phyloP scores from a whole-genome alignment of 2,113 vertebrate genomes.

The Paramormyrops kingsleyae region DNA sequence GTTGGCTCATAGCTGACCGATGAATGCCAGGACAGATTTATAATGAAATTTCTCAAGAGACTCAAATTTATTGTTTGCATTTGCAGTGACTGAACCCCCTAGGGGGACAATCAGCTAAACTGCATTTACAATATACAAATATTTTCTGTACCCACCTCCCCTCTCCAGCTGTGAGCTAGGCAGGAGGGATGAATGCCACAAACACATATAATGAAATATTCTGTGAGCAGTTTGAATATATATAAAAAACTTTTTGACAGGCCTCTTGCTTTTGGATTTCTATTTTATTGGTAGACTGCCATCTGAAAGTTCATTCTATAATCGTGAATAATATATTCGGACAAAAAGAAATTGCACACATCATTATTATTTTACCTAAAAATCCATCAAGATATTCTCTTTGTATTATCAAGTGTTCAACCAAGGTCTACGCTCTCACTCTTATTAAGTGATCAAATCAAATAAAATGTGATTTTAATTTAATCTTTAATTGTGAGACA shows the following conservation, averaged over 20 bases:
- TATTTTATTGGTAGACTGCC: neutral
- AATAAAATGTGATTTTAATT: neutral
- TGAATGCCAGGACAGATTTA: neutral
- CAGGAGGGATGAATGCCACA: neutral
- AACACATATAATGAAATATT: neutral
- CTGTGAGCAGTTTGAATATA: neutral
- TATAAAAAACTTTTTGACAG: neutral
- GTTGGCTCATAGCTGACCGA: neutral
- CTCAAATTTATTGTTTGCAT: neutral
- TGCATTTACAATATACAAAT: slow-evolving; percentile 6
- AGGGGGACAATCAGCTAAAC: neutral
- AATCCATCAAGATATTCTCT: neutral
- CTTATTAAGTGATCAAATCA: neutral
- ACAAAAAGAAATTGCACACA: neutral
- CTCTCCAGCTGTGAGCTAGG: neutral
- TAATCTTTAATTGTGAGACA: neutral
- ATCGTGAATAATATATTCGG: neutral
- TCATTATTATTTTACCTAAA: neutral
- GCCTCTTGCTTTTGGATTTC: neutral
- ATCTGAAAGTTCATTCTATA: neutral
- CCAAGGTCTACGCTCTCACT: neutral
- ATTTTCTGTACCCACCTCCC: neutral
- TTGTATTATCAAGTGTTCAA: neutral
- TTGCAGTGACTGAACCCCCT: neutral
- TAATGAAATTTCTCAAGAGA: neutral